A percentile compares a stretch with the other conserved stretches of the same genome.
Conservation (phyloP, 1,140 invertebrate genomes). For the Sesamia nonagrioides region DNA sequence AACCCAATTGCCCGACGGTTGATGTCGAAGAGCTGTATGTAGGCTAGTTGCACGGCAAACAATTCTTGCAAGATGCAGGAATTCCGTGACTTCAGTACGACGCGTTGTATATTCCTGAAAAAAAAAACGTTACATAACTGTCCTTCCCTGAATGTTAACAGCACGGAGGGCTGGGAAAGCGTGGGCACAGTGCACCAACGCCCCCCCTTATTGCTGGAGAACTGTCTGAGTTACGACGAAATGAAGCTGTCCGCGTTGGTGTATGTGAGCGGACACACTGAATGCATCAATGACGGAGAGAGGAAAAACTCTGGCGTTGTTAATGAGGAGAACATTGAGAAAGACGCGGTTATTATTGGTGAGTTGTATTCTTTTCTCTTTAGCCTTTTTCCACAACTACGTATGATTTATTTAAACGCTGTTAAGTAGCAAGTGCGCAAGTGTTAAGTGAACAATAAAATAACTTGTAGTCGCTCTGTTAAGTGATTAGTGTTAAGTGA, state of each 20-base stretch:
- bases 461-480: too few relatives aligned
- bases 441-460: too few relatives aligned
- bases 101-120: too few relatives aligned
- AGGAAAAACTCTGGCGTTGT: slow-evolving; percentile 88
- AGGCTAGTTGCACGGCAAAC: too few relatives aligned
- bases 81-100: too few relatives aligned
- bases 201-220: slow-evolving; percentile 81
- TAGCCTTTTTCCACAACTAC: too few relatives aligned
- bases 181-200: slow-evolving; percentile 77
- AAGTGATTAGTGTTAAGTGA: too few relatives aligned
- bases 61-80: too few relatives aligned
- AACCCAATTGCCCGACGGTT: too few relatives aligned
- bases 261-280: slow-evolving; percentile 88
- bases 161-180: slow-evolving; percentile 75
- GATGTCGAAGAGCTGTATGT: too few relatives aligned
- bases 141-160: slow-evolving; percentile 39
- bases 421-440: too few relatives aligned
- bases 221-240: slow-evolving; percentile 89
- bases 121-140: neutral
- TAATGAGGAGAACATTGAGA: slow-evolving; percentile 64
- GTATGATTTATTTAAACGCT: too few relatives aligned
- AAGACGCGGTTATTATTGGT: slow-evolving; percentile 78
- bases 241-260: slow-evolving; percentile 89
- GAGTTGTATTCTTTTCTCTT: slow-evolving; percentile 2
- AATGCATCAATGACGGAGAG: slow-evolving; percentile 90